A percentile compares a stretch with the other conserved stretches of the same genome.
phyloP scores from a whole-genome alignment of 2,113 vertebrate species.

The Emydocephalus ijimae region DNA sequence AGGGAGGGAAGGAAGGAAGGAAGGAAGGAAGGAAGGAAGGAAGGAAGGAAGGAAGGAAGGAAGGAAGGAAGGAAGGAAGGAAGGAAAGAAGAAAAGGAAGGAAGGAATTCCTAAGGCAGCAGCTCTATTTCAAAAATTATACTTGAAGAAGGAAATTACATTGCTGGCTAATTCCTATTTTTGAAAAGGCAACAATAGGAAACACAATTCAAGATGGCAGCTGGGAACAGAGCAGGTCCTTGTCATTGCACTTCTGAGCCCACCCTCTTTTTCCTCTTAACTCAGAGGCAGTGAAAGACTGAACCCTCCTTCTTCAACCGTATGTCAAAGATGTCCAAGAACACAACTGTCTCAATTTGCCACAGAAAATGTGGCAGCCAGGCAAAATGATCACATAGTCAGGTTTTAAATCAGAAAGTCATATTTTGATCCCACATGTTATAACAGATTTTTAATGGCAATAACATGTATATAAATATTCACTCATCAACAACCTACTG shows the following conservation, averaged over 20 bases:
- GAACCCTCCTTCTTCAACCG: neutral
- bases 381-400: slow-evolving; percentile 41
- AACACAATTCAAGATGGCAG: neutral
- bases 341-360: slow-evolving; percentile 36
- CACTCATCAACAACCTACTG: neutral
- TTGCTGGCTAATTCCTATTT: neutral
- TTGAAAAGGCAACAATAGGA: neutral
- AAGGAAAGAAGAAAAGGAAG: neutral
- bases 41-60: neutral
- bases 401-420: slow-evolving; percentile 18
- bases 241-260: neutral
- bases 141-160: neutral
- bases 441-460: slow-evolving; percentile 12
- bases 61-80: neutral
- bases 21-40: neutral
- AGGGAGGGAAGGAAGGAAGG: neutral
- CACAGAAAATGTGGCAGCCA: slow-evolving; percentile 31
- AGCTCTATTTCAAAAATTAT: neutral
- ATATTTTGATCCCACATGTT: neutral
- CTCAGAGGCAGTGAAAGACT: neutral
- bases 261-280: neutral
- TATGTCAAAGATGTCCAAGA: neutral
- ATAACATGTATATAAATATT: neutral
- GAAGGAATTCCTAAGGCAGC: neutral
- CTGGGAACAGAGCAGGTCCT: neutral